Evolutionary conservation across 1,140 invertebrate species (phyloP).

Genomic region (Procambarus clarkii): DNA sequence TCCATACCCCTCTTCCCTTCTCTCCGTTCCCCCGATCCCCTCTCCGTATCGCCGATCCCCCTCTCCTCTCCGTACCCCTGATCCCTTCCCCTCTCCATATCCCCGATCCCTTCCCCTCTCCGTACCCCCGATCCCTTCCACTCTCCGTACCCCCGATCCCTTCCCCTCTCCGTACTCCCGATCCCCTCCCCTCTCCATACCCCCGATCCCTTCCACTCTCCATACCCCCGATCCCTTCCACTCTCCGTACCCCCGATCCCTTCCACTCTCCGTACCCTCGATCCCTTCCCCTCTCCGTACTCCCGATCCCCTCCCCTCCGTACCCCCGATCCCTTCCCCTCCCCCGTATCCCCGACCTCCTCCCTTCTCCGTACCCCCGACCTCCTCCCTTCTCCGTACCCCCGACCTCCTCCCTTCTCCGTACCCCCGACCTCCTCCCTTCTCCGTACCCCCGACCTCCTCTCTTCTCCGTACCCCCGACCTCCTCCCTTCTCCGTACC

Average conservation of each 20-base stretch:
- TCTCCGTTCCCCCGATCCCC: background rate
- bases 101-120: background rate
- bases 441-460: no score
- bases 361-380: background rate
- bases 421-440: no score
- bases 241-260: background rate
- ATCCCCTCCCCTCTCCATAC: background rate
- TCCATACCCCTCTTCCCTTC: background rate
- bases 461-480: no score
- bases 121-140: background rate
- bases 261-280: background rate
- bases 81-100: background rate
- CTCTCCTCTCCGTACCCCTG: background rate
- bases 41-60: background rate
- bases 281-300: background rate
- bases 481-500: no score
- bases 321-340: background rate
- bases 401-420: no score
- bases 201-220: background rate
- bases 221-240: background rate
- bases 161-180: background rate
- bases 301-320: no score
- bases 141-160: background rate
- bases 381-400: no score
- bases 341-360: background rate